Evolutionary conservation across 2,113 vertebrate genomes (phyloP).

Genomic region (Polyodon spathula): DNA sequence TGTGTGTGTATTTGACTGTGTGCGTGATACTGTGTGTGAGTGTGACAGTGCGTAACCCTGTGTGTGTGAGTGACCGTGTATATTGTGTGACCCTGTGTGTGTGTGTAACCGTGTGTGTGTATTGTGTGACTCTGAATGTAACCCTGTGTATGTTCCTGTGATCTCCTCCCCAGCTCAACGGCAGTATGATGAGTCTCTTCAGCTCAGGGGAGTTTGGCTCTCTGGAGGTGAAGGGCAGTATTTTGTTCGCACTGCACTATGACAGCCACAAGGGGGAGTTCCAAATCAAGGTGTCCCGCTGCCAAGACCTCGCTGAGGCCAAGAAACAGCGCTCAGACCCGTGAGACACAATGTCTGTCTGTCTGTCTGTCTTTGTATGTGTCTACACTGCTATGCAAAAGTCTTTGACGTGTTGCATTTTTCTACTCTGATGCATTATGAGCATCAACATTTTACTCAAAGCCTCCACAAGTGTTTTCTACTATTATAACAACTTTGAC

Average conservation of each 20-base stretch:
- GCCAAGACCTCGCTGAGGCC: constrained; percentile 74
- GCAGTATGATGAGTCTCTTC: constrained; percentile 85
- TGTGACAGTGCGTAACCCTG: no score
- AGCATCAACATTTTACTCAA: no score
- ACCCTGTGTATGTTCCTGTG: neutral
- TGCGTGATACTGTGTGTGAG: no score
- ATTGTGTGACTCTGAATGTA: no score
- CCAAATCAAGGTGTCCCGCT: constrained; percentile 67
- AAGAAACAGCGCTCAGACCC: constrained; percentile 76
- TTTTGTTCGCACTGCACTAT: constrained; percentile 76
- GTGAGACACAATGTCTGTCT: constrained; percentile 55
- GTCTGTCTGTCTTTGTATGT: neutral
- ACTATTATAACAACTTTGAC: no score
- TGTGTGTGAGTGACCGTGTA: no score
- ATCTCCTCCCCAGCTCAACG: constrained; percentile 63
- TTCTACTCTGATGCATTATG: no score
- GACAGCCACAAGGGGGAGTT: constrained; percentile 65
- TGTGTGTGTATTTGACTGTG: no score
- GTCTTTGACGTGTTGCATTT: no score
- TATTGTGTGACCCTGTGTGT: no score
- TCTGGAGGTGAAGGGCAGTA: constrained; percentile 69
- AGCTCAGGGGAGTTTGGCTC: constrained; percentile 69
- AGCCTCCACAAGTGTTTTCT: no score
- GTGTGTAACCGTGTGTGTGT: no score
- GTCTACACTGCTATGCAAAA: neutral